Base-by-base conservation (phyloP, 2,113 vertebrate genomes). In the Capra hircus region DNA sequence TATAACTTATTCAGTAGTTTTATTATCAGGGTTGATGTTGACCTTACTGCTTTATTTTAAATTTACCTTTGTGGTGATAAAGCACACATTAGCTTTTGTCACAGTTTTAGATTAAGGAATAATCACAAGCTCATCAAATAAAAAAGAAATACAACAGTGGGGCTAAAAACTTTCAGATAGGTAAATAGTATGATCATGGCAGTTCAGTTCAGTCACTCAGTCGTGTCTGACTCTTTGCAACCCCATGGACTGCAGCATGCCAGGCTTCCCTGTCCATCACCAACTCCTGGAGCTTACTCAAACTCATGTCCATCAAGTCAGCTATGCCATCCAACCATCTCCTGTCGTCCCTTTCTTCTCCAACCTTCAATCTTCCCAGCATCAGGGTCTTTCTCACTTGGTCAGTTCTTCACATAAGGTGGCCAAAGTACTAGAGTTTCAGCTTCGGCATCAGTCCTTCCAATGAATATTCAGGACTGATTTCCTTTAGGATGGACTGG, bases 101-200 rank as follows among this genome's bases (percentile, higher is more conserved):
- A 82, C 62, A 85, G 88, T 48, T 94, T 89, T 71, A 86, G 30
- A 93, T 71, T 82, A 78, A 92, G 50, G 7, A 95, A 86, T 80
- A 94, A 80, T 7, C 50, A 86, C 74, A 91, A 48, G 23, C n/a
- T 91, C 81, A 91, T 52, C 60, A 83, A 77, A 81, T 95, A 71
- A 60, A 86, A 90, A 88, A 88, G n/a, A 88, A 93, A 53, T 60
- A 74, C 3, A 64, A 78, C 43, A 23, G 16, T 25, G 11, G 13
- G 36, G 14, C 43, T 95, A 78, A 89, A 95, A 60, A 33, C 71
- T 89, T 80, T 67, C 55, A 94, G 7, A 80, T 25, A 86, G 6
- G n/a, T 48, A 57, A 17, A 4, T 74, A 50, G 43, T 17, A 59
- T 55, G 67, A 95, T 40, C n/a, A 23, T 6, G 64, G 67, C 0